A percentile compares a stretch with the other conserved stretches of the same genome.
Conservation (phyloP, 2,888 invertebrate genomes). For the Argyresthia goedartella region DNA sequence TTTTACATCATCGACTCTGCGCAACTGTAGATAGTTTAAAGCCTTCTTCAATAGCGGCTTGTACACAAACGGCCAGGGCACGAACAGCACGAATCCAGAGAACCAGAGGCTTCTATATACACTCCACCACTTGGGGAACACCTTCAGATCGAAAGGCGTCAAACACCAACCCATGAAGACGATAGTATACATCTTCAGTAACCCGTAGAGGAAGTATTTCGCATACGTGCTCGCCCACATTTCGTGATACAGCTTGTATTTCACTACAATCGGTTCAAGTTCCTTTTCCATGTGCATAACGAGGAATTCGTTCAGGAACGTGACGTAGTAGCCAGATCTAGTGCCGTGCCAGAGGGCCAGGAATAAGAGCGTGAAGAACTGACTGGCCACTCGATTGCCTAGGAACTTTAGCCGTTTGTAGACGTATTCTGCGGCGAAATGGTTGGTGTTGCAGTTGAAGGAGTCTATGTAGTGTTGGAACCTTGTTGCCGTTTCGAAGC, state of each 20-base stretch:
- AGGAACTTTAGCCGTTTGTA: constrained; percentile 95
- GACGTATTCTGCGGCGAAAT: constrained; percentile 93
- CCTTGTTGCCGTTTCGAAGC: constrained; percentile 86
- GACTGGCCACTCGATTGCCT: constrained; percentile 85
- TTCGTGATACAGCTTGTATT: constrained; percentile 54
- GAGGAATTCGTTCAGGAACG: constrained; percentile 92
- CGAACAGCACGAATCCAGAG: constrained; percentile 76
- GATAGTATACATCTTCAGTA: constrained; percentile 80
- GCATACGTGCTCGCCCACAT: constrained; percentile 45
- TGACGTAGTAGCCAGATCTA: constrained; percentile 93
- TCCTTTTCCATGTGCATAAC: constrained; percentile 90
- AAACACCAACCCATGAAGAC: constrained; percentile 89
- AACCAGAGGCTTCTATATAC: constrained; percentile 76
- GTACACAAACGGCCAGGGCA: constrained; percentile 74
- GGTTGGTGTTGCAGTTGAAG: constrained; percentile 96
- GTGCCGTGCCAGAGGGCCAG: constrained; percentile 97
- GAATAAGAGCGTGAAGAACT: constrained; percentile 85
- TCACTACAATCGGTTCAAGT: constrained; percentile 66
- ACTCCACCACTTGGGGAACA: constrained; percentile 75
- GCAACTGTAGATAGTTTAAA: constrained; percentile 11
- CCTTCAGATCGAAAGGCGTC: constrained; percentile 79
- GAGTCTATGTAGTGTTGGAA: constrained; percentile 91
- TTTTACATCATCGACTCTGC: background rate
- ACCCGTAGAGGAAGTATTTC: constrained; percentile 60
- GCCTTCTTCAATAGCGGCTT: constrained; percentile 40